Conservation (phyloP, 2,113 vertebrate genomes). For the Phrynosoma blainvillii region DNA sequence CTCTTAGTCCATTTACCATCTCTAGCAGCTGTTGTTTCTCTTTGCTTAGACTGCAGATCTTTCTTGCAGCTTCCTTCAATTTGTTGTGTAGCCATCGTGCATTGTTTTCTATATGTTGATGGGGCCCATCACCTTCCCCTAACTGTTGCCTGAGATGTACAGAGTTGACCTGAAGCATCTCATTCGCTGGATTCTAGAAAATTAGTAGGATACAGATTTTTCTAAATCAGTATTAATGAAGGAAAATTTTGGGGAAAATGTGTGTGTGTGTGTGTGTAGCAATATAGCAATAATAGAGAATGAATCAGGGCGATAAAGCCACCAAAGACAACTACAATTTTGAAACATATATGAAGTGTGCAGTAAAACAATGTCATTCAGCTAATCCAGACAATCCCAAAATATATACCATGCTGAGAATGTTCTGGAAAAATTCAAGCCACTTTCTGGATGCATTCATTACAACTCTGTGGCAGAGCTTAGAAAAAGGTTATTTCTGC, state of each 20-base stretch:
- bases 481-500: too few relatives aligned
- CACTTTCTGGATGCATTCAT: neutral
- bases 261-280: neutral
- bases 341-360: neutral
- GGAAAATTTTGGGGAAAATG: neutral
- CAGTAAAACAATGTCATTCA: neutral
- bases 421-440: neutral
- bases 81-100: constrained; percentile 66
- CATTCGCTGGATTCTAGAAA: constrained; percentile 64
- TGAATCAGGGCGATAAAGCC: neutral
- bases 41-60: constrained; percentile 77
- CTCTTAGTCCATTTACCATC: constrained; percentile 85
- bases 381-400: neutral
- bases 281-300: neutral
- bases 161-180: constrained; percentile 59
- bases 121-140: constrained; percentile 10
- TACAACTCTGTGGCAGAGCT: too few relatives aligned
- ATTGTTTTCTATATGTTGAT: neutral
- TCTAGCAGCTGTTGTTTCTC: constrained; percentile 89
- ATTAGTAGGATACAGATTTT: neutral
- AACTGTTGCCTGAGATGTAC: constrained; percentile 56
- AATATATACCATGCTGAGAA: neutral
- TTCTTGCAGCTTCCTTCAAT: constrained; percentile 80
- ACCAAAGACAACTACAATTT: neutral
- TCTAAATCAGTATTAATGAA: neutral